Conservation (phyloP, 2,888 invertebrate species). For the Glyphotaelius pellucidus region DNA sequence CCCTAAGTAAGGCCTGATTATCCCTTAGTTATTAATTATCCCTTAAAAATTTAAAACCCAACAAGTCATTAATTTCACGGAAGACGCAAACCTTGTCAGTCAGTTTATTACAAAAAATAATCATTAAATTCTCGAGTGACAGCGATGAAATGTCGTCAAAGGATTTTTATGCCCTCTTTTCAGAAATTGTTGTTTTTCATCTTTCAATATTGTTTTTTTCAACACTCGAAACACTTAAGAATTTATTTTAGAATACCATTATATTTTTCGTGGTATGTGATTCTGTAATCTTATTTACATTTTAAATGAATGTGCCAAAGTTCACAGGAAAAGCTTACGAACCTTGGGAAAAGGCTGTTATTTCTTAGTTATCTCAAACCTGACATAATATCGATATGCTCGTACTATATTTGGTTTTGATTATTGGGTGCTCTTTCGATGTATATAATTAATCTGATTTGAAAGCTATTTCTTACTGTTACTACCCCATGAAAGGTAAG, state of each 20-base stretch:
- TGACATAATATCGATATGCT: no score
- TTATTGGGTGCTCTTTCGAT: no score
- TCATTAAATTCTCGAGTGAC: background rate
- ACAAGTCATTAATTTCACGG: background rate
- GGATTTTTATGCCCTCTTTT: background rate
- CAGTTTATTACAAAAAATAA: conserved; percentile 6
- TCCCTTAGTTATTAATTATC: background rate
- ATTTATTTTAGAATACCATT: background rate
- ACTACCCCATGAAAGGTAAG: background rate
- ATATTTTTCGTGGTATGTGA: background rate
- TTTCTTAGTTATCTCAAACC: no score
- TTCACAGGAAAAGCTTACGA: no score
- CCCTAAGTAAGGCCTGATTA: background rate
- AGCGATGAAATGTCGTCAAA: background rate
- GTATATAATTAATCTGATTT: no score
- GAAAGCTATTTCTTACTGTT: background rate
- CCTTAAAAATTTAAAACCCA: background rate
- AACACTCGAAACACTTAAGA: no score
- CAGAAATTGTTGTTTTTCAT: background rate
- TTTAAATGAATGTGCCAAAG: no score
- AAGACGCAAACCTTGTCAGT: conserved; percentile 1
- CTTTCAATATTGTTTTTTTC: background rate
- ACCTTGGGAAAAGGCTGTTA: no score
- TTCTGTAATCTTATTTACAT: no score
- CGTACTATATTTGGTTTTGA: no score